These are phyloP conservation scores for Mareca penelope DNA, from an alignment of 2,797 vertebrate species.

Conservation along the genomic window DNA sequence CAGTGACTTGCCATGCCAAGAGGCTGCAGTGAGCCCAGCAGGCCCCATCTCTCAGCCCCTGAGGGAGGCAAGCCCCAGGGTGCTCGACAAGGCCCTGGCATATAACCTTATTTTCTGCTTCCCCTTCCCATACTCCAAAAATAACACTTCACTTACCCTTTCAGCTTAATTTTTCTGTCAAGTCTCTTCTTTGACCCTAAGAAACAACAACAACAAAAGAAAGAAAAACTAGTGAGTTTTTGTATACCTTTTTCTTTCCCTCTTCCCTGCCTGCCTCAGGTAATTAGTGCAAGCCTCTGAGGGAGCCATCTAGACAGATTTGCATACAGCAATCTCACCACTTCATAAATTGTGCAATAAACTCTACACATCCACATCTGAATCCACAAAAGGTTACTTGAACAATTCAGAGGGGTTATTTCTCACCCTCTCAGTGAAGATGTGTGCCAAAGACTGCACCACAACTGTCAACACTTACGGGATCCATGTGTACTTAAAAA, in stretches of 20 bases:
- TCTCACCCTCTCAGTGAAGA: not conserved
- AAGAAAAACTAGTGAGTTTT: not conserved
- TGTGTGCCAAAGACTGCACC: not conserved
- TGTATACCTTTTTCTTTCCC: too few species aligned
- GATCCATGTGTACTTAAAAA: not conserved
- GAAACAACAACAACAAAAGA: not conserved
- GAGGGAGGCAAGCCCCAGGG: not conserved
- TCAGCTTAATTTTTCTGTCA: not conserved
- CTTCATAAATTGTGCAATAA: not conserved
- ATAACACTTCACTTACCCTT: not conserved
- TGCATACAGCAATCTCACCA: not conserved
- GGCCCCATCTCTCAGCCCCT: rapidly evolving
- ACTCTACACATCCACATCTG: too few species aligned
- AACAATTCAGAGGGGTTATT: not conserved
- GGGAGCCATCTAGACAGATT: not conserved
- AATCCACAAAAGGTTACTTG: not conserved
- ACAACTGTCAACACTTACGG: not conserved
- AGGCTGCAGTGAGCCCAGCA: not conserved
- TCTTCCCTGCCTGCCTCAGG: too few species aligned
- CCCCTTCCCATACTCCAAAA: not conserved
- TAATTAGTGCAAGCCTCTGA: not conserved
- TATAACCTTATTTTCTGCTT: not conserved
- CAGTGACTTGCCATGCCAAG: too few species aligned
- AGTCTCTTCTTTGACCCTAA: not conserved
- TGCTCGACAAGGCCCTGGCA: not conserved